phyloP scores from a whole-genome alignment of 2,888 invertebrate genomes.

The Metellina segmentata region DNA sequence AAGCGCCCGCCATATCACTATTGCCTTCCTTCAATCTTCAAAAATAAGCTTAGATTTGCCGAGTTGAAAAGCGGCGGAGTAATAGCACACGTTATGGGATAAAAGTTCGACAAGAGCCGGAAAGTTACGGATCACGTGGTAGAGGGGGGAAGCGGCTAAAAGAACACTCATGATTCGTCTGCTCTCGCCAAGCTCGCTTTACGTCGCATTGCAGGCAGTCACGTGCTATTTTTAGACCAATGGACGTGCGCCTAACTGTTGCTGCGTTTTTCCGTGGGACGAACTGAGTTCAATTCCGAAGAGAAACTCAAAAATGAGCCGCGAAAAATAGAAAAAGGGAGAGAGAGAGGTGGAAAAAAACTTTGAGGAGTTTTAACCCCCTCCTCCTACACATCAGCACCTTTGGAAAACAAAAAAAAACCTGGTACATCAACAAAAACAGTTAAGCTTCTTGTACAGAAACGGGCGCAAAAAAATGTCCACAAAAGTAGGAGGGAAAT shows the following conservation, averaged over 20 bases:
- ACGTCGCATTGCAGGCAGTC: conserved; percentile 74
- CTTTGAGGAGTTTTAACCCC: conserved; percentile 24
- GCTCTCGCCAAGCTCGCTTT: conserved; percentile 51
- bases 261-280: conserved; percentile 73
- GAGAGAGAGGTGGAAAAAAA: conserved; percentile 12
- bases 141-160: conserved; percentile 28
- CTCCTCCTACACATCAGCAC: not conserved
- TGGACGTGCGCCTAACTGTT: conserved; percentile 70
- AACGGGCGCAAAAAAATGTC: not conserved
- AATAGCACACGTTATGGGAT: conserved; percentile 42
- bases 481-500: conserved; percentile 20
- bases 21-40: conserved; percentile 8
- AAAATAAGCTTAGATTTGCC: not conserved
- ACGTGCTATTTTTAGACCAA: conserved; percentile 63
- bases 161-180: conserved; percentile 58
- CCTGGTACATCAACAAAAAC: conserved; percentile 31
- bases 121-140: conserved; percentile 68
- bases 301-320: conserved; percentile 65
- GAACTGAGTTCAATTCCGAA: conserved; percentile 46
- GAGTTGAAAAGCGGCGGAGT: conserved; percentile 22
- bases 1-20: not conserved
- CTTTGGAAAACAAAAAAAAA: conserved; percentile 14
- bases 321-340: conserved; percentile 26
- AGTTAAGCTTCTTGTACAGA: not conserved
- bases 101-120: conserved; percentile 50